Percentiles rank a stretch among this genome's conserved stretches.
Evolutionary conservation across 2,113 vertebrate species (phyloP).

Genomic region (Plecotus auritus): DNA sequence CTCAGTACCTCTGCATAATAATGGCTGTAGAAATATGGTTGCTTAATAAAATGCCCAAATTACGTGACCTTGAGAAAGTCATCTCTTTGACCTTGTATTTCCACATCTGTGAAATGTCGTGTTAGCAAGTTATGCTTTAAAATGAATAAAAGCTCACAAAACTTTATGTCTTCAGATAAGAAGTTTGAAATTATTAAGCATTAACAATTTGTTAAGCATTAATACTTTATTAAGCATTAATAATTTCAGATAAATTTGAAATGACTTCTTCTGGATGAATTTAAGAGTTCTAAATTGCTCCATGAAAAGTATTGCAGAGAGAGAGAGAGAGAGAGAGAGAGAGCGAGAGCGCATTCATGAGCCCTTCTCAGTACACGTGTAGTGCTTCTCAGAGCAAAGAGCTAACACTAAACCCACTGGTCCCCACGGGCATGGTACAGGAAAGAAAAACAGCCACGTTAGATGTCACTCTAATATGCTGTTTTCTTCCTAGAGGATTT

Average conservation of each 20-base stretch:
- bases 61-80: background rate
- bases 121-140: background rate
- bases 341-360: background rate
- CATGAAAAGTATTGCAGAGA: background rate
- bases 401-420: background rate
- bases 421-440: background rate
- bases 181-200: background rate
- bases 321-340: background rate
- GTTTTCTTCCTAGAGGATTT: background rate
- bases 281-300: background rate
- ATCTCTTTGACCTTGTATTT: background rate
- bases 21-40: background rate
- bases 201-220: background rate
- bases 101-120: background rate
- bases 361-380: rapidly evolving
- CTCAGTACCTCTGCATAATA: background rate
- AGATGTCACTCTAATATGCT: background rate
- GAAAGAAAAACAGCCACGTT: background rate
- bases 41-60: background rate
- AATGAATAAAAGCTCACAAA: background rate
- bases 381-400: background rate
- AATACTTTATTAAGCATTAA: background rate
- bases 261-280: background rate
- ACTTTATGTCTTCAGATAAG: background rate
- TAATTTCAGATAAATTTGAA: background rate